These are phyloP conservation scores for Echinarachnius parma DNA, from an alignment of 53 echinoderm and acorn worm species.

Conservation along the genomic window DNA sequence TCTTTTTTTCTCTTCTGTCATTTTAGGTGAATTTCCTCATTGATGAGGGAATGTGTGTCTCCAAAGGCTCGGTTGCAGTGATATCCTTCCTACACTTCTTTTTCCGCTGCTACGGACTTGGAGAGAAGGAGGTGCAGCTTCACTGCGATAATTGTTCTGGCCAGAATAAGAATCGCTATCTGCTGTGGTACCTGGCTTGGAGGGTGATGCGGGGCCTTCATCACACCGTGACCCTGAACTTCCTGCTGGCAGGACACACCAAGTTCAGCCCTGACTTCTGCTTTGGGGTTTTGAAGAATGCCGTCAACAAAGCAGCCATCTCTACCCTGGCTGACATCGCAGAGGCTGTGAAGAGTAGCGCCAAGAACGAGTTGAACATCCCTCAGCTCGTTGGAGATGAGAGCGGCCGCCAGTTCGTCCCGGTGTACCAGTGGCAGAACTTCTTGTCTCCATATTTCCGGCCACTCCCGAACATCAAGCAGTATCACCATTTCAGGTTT, in stretches of 20 bases:
- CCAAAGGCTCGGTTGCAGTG: too few relatives aligned
- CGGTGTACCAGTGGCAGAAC: slow-evolving; percentile 41
- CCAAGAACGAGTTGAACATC: slow-evolving; percentile 19
- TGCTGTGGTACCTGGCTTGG: slow-evolving; percentile 52
- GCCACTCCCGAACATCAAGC: too few relatives aligned
- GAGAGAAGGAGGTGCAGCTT: slow-evolving; percentile 31
- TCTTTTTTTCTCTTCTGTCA: too few relatives aligned
- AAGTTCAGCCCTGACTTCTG: slow-evolving; percentile 63
- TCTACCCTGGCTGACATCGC: slow-evolving; percentile 32
- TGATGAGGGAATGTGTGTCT: too few relatives aligned
- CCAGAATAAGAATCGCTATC: slow-evolving; percentile 55
- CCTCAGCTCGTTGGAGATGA: slow-evolving; percentile 49
- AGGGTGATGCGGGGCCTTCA: neutral
- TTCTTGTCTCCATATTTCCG: slow-evolving; percentile 45
- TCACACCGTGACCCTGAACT: slow-evolving; percentile 27
- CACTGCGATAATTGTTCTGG: slow-evolving; percentile 63
- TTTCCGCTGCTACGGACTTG: slow-evolving; percentile 25
- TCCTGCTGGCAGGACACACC: slow-evolving; percentile 60
- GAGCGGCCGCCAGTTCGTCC: slow-evolving; percentile 29
- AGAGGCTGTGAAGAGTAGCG: slow-evolving; percentile 33
- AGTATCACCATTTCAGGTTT: too few relatives aligned
- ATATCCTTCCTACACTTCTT: too few relatives aligned
- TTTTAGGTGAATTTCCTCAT: too few relatives aligned
- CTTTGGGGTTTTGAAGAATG: slow-evolving; percentile 52
- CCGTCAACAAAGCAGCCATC: slow-evolving; percentile 18